Evolutionary conservation across 2,888 invertebrate genomes (phyloP).

Genomic region (Ischnus inquisitorius): DNA sequence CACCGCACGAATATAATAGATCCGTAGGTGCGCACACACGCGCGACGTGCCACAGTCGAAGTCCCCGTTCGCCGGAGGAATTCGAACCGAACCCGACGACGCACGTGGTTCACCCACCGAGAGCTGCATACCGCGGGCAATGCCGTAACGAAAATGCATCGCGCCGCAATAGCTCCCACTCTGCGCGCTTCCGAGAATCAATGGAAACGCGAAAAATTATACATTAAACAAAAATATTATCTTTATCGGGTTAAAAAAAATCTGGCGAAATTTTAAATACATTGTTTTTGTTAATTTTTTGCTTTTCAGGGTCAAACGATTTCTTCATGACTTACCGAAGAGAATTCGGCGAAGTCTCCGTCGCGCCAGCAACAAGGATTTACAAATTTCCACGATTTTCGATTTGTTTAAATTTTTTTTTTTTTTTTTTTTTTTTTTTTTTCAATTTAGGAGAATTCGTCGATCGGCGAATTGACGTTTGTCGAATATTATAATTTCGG

Average conservation of each 20-base stretch:
- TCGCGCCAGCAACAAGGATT: not conserved
- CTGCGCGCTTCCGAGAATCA: constrained; percentile 24
- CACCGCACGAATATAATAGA: constrained; percentile 11
- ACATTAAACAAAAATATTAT: not conserved
- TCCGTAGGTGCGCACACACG: constrained; percentile 8
- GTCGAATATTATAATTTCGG: not conserved
- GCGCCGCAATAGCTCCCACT: not conserved
- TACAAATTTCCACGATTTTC: not conserved
- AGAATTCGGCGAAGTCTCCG: not conserved
- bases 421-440: constrained; percentile 1
- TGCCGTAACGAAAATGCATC: constrained; percentile 32
- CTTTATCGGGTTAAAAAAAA: no score
- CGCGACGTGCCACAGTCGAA: constrained; percentile 38
- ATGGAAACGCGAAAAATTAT: constrained; percentile 28
- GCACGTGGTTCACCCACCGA: constrained; percentile 60
- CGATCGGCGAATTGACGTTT: not conserved
- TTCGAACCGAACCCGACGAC: constrained; percentile 60
- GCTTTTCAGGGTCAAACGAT: constrained; percentile 3
- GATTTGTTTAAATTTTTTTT: not conserved
- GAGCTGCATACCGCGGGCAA: constrained; percentile 48
- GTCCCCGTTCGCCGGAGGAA: constrained; percentile 52
- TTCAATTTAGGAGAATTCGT: not conserved
- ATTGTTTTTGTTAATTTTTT: constrained; percentile 3
- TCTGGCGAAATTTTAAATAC: not conserved
- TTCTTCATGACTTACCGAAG: constrained; percentile 30